Conservation (phyloP, 1,140 invertebrate genomes). For the Chelonus insularis region DNA sequence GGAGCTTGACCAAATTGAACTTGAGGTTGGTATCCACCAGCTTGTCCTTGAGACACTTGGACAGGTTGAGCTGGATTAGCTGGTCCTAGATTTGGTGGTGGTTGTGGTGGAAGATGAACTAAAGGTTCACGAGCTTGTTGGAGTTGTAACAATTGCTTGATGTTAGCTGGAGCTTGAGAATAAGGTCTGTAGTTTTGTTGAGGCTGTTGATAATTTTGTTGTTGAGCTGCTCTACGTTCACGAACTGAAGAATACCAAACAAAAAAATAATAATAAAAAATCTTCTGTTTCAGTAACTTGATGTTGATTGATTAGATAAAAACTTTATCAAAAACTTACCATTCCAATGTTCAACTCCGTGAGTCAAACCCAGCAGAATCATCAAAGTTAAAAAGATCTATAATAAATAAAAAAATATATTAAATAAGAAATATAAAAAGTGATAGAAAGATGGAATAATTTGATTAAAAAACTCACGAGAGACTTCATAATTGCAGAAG, state of each 20-base stretch:
- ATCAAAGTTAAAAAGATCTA: not conserved
- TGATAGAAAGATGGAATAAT: too few species aligned
- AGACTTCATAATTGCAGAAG: conserved; percentile 43
- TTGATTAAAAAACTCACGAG: conserved; percentile 52
- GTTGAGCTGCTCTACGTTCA: conserved; percentile 14
- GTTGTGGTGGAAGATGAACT: conserved; percentile 44
- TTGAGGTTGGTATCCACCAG: conserved; percentile 39
- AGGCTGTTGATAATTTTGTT: conserved; percentile 27
- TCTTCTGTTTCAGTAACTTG: too few species aligned
- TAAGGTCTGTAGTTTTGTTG: conserved; percentile 40
- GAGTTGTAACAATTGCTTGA: conserved; percentile 46
- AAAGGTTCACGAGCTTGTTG: conserved; percentile 48
- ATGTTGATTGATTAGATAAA: too few species aligned
- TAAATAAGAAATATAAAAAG: not conserved
- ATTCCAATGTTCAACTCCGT: too few species aligned
- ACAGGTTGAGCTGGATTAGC: conserved; percentile 19
- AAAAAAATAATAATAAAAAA: conserved; percentile 8
- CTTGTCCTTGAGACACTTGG: conserved; percentile 20
- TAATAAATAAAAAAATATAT: not conserved
- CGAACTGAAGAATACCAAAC: conserved; percentile 33
- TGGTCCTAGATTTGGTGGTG: conserved; percentile 38
- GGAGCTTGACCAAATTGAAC: conserved; percentile 36
- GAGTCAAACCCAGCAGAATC: not conserved
- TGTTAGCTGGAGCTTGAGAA: conserved; percentile 46
- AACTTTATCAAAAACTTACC: too few species aligned